Conservation (phyloP, 2,888 invertebrate genomes). For the Steinernema carpocapsae region DNA sequence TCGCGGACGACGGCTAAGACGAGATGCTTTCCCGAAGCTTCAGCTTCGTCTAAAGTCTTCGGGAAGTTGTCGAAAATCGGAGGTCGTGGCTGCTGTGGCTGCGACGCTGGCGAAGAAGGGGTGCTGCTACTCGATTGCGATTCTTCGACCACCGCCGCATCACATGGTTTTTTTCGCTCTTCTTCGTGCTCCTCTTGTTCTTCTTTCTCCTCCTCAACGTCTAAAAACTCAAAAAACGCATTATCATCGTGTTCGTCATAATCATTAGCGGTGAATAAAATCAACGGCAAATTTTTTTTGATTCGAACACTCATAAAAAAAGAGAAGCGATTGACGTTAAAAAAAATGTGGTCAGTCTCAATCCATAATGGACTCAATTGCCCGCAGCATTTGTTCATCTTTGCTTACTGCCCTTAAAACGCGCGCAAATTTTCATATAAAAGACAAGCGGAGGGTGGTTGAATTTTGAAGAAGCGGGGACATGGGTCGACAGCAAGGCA, state of each 20-base stretch:
- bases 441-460: too few species aligned
- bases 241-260: conserved; percentile 1
- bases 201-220: neutral
- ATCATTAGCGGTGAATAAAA: neutral
- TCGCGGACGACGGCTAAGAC: conserved; percentile 52
- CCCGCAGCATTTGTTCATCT: too few species aligned
- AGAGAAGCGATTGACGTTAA: neutral
- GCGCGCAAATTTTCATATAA: too few species aligned
- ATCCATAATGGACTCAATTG: neutral
- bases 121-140: conserved; percentile 26
- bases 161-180: conserved; percentile 30
- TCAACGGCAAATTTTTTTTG: neutral
- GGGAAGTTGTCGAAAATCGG: conserved; percentile 18
- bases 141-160: conserved; percentile 30
- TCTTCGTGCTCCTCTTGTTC: neutral
- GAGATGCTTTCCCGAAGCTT: conserved; percentile 28
- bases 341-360: neutral
- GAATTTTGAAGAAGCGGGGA: too few species aligned
- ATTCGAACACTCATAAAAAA: neutral
- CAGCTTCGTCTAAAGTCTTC: conserved; percentile 22
- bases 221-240: conserved; percentile 4
- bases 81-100: neutral
- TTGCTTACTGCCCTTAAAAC: too few species aligned
- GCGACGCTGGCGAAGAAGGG: conserved; percentile 11
- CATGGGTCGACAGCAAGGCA: too few species aligned